Base-by-base conservation (phyloP, 2,797 vertebrate genomes). In the Myotis myotis region DNA sequence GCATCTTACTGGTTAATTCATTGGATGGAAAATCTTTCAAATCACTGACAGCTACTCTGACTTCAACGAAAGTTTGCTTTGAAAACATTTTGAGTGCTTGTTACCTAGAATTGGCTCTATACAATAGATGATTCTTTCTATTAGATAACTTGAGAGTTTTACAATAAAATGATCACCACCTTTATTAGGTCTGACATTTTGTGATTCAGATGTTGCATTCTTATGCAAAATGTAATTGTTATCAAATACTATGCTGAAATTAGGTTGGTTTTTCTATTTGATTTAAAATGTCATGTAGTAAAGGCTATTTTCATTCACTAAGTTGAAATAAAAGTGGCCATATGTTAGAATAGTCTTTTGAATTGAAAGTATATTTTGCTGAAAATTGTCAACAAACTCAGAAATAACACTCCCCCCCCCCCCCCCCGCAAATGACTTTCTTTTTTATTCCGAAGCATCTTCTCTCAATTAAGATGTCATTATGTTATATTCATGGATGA, bases 201-300 rank as follows among this genome's bases (percentile, higher is more conserved):
- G 83, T 93, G 47, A 95, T 96, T 68, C 91, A 97, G 97, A 97
- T 96, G 96, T 97, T 95, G 53, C 64, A 91, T 95, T 97, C 96
- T 98, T 96, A 72, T 96, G 92, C 57, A 90, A 96, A 89, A 91
- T 93, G 28, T 96, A 97, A 97, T 98, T 98, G 96, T 96, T 97
- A 97, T 97, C 97, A 97, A 98, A 97, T 95, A 97, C 85, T 93
- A 23, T 97, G 95, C 93, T 96, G 89, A 97, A 97, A 97, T 86
- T 87, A 91, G 93, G 95, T 64, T 87, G 90, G 97, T 98, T 97
- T 96, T 96, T 98, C 97, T 95, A 94, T 98, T 98, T 98, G 96
- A 98, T 98, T 98, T 98, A 96, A 98, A 98, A 98, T 98, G 97
- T 96, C 98, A 97, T 97, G 94, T 97, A 95, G 82, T 89, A 95